Percentiles rank a stretch among this genome's conserved stretches.
phyloP scores from a whole-genome alignment of 2,113 vertebrate species.

The Rattus rattus region DNA sequence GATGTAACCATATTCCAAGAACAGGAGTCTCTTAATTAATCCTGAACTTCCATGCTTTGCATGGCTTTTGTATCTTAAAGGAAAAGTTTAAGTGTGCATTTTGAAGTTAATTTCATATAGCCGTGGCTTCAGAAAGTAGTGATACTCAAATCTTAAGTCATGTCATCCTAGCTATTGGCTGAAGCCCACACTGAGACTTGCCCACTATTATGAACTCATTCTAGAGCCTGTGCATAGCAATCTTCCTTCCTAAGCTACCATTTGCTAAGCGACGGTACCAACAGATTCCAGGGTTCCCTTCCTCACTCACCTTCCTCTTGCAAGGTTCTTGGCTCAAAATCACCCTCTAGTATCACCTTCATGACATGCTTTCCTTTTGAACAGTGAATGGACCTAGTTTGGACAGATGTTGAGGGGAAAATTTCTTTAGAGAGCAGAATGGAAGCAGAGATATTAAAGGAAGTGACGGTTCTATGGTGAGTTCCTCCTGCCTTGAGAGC shows the following conservation, averaged over 20 bases:
- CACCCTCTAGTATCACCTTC: not conserved
- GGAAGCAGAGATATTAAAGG: not conserved
- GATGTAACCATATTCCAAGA: not conserved
- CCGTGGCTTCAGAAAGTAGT: not conserved
- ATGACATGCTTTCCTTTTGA: not conserved
- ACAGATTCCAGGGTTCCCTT: not conserved
- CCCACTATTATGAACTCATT: not conserved
- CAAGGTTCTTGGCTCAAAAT: not conserved
- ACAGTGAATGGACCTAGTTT: not conserved
- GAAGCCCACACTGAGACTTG: not conserved
- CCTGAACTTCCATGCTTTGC: not conserved
- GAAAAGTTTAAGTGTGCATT: not conserved
- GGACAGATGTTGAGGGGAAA: not conserved
- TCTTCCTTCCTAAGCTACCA: not conserved
- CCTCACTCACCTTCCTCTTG: not conserved
- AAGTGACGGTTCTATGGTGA: not conserved
- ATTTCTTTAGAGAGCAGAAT: conserved; percentile 18
- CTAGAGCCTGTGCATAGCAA: not conserved
- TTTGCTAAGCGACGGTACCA: not conserved
- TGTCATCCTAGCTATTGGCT: not conserved
- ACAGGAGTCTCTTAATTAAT: not conserved
- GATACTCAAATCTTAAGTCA: not conserved
- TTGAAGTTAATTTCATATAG: conserved; percentile 7
- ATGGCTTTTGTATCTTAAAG: not conserved
- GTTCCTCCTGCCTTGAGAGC: conserved; percentile 1